Percentiles rank a stretch among this genome's conserved stretches.
Conservation (phyloP, 2,888 invertebrate genomes). For the Protophormia terraenovae region DNA sequence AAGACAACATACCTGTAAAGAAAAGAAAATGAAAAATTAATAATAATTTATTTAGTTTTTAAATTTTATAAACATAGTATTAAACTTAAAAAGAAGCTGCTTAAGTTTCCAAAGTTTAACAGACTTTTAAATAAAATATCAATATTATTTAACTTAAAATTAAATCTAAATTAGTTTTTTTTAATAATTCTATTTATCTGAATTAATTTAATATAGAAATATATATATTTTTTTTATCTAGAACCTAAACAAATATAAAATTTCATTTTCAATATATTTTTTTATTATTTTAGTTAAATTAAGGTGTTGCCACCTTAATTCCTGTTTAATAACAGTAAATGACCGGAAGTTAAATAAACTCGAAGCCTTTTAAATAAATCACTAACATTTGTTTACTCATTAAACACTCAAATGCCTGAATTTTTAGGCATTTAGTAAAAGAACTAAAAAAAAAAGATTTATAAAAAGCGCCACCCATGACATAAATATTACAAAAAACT, state of each 20-base stretch:
- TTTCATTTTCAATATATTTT: neutral
- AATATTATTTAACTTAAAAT: no score
- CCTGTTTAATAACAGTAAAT: neutral
- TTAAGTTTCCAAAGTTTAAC: no score
- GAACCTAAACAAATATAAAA: no score
- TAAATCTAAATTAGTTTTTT: no score
- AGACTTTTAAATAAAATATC: no score
- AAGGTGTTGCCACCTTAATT: neutral
- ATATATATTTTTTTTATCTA: no score
- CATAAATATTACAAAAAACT: neutral
- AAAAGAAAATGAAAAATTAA: neutral
- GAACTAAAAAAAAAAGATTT: no score
- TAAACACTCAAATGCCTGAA: neutral
- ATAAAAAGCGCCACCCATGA: conserved; percentile 37
- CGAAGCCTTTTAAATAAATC: neutral
- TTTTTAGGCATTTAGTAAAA: neutral
- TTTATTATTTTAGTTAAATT: no score
- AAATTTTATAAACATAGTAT: no score
- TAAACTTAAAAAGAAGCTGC: no score
- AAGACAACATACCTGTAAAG: conserved; percentile 11
- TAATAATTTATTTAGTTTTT: neutral
- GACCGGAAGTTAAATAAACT: conserved; percentile 48
- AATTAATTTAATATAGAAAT: no score
- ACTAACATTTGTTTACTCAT: neutral
- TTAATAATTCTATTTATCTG: no score